Percentiles rank a stretch among this genome's conserved stretches.
Conservation (phyloP, 2,888 invertebrate genomes). For the Keiferia lycopersicella region DNA sequence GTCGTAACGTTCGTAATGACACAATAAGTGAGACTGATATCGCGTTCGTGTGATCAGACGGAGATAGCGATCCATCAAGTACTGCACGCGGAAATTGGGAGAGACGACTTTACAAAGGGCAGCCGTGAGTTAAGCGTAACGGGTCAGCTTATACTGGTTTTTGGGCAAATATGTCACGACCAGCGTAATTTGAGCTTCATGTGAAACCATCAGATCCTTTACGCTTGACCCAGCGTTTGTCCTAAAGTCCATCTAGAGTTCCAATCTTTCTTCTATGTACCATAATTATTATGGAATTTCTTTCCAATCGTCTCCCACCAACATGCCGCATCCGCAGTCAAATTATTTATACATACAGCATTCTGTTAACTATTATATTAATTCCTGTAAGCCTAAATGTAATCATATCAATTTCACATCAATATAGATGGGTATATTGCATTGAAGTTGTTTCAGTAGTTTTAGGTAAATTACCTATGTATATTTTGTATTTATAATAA, state of each 20-base stretch:
- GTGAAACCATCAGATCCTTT: too few species aligned
- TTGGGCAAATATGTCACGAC: neutral
- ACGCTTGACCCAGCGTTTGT: too few species aligned
- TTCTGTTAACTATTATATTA: constrained; percentile 73
- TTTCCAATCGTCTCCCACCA: constrained; percentile 8
- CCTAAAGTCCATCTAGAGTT: neutral
- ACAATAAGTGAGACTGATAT: constrained; percentile 80
- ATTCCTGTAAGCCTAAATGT: constrained; percentile 65
- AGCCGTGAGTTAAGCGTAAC: too few species aligned
- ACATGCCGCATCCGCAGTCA: constrained; percentile 37
- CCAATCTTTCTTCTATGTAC: neutral
- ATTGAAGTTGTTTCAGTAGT: constrained; percentile 73
- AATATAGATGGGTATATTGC: constrained; percentile 75
- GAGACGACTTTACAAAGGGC: too few species aligned
- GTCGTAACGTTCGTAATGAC: constrained; percentile 75
- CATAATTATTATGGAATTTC: neutral
- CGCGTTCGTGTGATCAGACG: constrained; percentile 68
- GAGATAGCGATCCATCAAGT: constrained; percentile 46
- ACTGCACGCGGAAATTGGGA: constrained; percentile 22
- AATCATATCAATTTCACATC: constrained; percentile 75
- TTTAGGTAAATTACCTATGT: constrained; percentile 75
- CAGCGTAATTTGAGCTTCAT: too few species aligned
- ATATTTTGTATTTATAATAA: constrained; percentile 78
- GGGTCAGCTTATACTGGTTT: neutral
- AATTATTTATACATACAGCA: constrained; percentile 59